Evolutionary conservation across 2,113 vertebrate genomes (phyloP), one percentile per base, ranked within the genome.

Genomic region (Indri indri): DNA sequence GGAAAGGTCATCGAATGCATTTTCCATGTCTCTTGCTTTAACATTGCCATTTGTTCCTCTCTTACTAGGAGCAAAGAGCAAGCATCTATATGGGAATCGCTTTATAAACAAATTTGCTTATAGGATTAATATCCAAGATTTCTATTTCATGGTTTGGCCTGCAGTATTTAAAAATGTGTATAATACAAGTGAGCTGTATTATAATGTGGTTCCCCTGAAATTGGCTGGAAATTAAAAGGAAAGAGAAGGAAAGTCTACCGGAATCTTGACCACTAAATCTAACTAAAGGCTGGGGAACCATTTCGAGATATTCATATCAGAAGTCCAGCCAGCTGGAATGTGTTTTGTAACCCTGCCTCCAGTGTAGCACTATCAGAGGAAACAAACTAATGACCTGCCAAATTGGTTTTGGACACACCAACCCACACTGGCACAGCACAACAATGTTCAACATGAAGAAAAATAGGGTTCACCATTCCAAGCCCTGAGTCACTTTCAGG

Each of bases 301-400:
- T 89, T 95, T 9, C 34, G 95, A 91, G 87, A 86, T 93, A 80
- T 40, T 94, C 90, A 63, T 45, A 97, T 95, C 89, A 97, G 86
- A 95, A 97, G 95, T 85, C 71, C 14, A 82, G 97, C 95, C 96
- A 97, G 95, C 97, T 98, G 97, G 96, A 94, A 97, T 87, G n/a
- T 94, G 45, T 96, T 89, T 83, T 82, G 74, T 86, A 97, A 96
- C 40, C 74, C 76, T 96, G 83, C 83, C 87, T 95, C 80, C 92
- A 95, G 73, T 90, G 74, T 84, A 88, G 65, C n/a, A 52, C 91
- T 96, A 96, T 97, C 96, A 96, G 97, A 97, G 92, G 94, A 98
- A 98, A 96, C 90, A 96, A 95, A 92, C 11, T 54, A 96, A 93
- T 32, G 52, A 90, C 77, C 90, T 96, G 92, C 97, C 97, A 97